Evolutionary conservation across 92 coral and sea anemone species (phyloP), one percentile per base, ranked within the genome.

Genomic region (Phenganax stokvisi): DNA sequence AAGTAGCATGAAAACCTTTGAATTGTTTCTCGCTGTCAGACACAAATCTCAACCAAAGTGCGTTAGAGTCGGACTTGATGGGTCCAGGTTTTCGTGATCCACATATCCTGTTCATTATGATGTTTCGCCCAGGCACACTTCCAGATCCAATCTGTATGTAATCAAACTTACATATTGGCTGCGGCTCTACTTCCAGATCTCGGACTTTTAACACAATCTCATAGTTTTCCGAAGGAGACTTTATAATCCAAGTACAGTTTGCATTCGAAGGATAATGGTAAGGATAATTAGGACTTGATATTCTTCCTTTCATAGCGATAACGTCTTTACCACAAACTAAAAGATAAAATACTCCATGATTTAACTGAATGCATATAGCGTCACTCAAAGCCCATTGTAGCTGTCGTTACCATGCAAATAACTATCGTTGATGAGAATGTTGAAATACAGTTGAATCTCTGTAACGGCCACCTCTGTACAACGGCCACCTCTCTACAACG

Each of bases 11-110:
- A 83, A 92, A 92, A 13, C 97, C 97, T 56, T 82, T 87, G 64
- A 88, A 91, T 6, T 92, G 89, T 68, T 90, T 93, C 4, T 84
- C 91, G 13, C 79, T 89, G 79, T 92, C 97, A 27, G 96, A 90
- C 25, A 87, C 89, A 78, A 92, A 81, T 51, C 87, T 86, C 61
- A 92, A 78, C 74, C 89, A 86, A 77, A 90, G 10, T 11, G 91
- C 82, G 79, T 87, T 85, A 29, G 91, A 89, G 76, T 89, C 84
- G 31, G 92, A 83, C 15, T 91, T 90, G 9, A 92, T 81, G 6
- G 80, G 77, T 0, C 89, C 74, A 25, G 97, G 94, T 72, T 56
- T 67, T 74, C 83, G 77, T 10, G 80, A 68, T 10, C 97, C 97
- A 81, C 97, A 92, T 79, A 87, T 83, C n/a, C 88, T 85, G 51